phyloP scores from a whole-genome alignment of 2,888 invertebrate species.

The Diarsia dahlii region DNA sequence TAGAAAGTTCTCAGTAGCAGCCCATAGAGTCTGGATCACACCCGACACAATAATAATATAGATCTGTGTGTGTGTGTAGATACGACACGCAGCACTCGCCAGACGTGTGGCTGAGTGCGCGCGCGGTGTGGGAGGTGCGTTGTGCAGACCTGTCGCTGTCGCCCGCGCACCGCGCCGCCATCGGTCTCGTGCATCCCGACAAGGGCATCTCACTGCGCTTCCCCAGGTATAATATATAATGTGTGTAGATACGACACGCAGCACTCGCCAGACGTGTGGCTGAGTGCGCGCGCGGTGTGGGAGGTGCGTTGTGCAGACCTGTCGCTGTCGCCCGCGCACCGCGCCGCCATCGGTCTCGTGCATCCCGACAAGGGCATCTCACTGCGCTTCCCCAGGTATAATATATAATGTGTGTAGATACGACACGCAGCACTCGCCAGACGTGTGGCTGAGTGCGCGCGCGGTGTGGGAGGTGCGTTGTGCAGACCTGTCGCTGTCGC shows the following conservation, averaged over 20 bases:
- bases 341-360: conserved; percentile 96
- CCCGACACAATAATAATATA: no score
- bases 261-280: conserved; percentile 91
- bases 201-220: no score
- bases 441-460: no score
- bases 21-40: no score
- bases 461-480: no score
- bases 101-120: conserved; percentile 96
- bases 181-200: conserved; percentile 96
- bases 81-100: conserved; percentile 94
- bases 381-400: no score
- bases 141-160: conserved; percentile 94
- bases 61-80: conserved; percentile 66
- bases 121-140: conserved; percentile 98
- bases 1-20: no score
- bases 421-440: no score
- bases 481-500: no score
- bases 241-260: conserved; percentile 90
- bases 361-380: conserved; percentile 91
- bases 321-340: conserved; percentile 98
- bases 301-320: conserved; percentile 94
- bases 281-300: conserved; percentile 96
- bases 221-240: no score
- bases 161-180: conserved; percentile 97
- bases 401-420: no score